phyloP scores from a whole-genome alignment of 1,140 invertebrate species.

The Schlechtendalia chinensis region DNA sequence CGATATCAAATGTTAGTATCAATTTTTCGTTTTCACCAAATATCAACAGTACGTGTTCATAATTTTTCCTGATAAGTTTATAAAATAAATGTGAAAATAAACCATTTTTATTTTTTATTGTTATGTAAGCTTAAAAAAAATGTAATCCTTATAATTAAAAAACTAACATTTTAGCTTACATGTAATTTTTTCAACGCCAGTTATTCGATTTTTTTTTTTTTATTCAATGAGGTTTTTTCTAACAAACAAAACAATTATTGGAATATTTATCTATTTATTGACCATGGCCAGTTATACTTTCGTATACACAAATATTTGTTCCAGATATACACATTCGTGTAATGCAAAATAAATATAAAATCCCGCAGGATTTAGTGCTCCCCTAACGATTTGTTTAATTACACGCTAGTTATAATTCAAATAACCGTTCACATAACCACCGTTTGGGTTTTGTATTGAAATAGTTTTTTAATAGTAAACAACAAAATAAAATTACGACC shows the following conservation, averaged over 20 bases:
- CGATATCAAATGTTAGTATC: too few species aligned
- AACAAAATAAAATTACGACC: conserved; percentile 39
- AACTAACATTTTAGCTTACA: neutral
- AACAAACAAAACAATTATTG: conserved; percentile 36
- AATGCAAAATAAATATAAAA: conserved; percentile 44
- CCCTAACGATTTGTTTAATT: conserved; percentile 44
- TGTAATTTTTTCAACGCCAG: neutral
- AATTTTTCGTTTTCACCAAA: too few species aligned
- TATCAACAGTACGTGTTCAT: too few species aligned
- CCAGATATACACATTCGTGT: conserved; percentile 11
- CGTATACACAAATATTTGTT: conserved; percentile 6
- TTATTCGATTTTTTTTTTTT: neutral
- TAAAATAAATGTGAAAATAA: neutral
- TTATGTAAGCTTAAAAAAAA: too few species aligned
- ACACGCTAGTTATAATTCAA: conserved; percentile 43
- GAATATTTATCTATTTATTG: conserved; percentile 28
- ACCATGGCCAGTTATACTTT: conserved; percentile 7
- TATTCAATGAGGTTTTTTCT: conserved; percentile 9
- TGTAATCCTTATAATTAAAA: neutral
- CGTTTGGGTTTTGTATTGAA: conserved; percentile 17
- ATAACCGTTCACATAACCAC: conserved; percentile 19
- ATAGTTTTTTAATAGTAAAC: conserved; percentile 46
- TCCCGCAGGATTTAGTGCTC: conserved; percentile 31
- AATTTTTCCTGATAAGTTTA: neutral
- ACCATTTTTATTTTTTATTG: neutral